Conservation (phyloP, 2,797 vertebrate genomes). For the Cyclopterus lumpus region DNA sequence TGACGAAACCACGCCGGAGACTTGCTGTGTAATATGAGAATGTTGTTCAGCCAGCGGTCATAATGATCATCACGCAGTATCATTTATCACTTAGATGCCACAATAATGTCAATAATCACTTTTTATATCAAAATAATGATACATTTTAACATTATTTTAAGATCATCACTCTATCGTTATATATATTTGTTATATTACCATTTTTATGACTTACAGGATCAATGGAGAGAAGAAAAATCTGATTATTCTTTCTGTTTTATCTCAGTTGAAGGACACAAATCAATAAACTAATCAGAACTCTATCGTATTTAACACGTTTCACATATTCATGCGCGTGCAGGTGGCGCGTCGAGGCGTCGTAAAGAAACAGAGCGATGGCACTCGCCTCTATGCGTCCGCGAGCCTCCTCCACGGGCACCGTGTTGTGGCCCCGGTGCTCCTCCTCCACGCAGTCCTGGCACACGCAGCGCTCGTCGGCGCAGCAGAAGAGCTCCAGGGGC, state of each 20-base stretch:
- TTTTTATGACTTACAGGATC: no score
- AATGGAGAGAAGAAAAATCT: no score
- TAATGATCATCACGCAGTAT: not conserved
- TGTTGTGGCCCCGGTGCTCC: conserved; percentile 82
- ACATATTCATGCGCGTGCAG: no score
- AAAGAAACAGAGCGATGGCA: no score
- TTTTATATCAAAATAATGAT: not conserved
- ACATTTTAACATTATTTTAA: no score
- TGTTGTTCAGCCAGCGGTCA: not conserved
- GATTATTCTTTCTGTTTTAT: no score
- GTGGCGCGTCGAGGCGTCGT: no score
- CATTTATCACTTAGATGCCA: not conserved
- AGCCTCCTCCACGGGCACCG: conserved; percentile 70
- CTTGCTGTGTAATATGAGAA: not conserved
- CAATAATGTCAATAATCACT: not conserved
- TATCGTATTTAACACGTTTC: no score
- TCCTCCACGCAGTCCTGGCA: conserved; percentile 84
- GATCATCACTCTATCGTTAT: no score
- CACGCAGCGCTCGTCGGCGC: conserved; percentile 79
- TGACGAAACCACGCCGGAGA: conserved; percentile 1
- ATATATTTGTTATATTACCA: no score
- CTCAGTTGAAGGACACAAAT: no score
- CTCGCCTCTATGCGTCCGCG: conserved; percentile 77
- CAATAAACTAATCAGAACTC: no score
- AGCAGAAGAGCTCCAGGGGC: conserved; percentile 86